A percentile compares a stretch with the other conserved stretches of the same genome.
These are phyloP conservation scores for Gerosis bhagava DNA, from an alignment of 2,888 invertebrate genomes.

Conservation along the genomic window DNA sequence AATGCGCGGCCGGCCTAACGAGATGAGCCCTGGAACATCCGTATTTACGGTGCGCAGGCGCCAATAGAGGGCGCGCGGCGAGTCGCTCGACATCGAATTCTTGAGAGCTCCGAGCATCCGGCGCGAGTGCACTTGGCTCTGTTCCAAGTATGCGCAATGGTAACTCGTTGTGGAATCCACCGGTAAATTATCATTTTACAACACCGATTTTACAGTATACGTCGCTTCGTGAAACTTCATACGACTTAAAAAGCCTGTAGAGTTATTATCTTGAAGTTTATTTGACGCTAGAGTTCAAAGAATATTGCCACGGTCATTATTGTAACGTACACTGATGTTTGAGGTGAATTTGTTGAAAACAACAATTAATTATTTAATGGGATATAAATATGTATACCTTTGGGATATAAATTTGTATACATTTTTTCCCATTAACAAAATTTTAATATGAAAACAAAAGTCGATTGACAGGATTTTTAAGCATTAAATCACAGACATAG, in stretches of 20 bases:
- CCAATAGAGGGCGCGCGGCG: constrained; percentile 25
- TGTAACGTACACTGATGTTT: not conserved
- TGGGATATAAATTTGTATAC: no score
- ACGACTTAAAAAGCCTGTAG: constrained; percentile 39
- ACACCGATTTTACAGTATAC: constrained; percentile 43
- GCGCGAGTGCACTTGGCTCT: constrained; percentile 62
- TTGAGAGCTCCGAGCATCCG: constrained; percentile 54
- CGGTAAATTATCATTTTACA: constrained; percentile 50
- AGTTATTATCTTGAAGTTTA: no score
- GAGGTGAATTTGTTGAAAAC: not conserved
- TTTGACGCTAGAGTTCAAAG: constrained; percentile 41
- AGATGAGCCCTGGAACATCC: constrained; percentile 18
- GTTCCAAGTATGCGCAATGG: constrained; percentile 51
- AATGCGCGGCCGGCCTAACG: no score
- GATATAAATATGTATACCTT: no score
- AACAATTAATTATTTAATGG: no score
- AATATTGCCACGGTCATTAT: constrained; percentile 28
- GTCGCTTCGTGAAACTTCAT: constrained; percentile 42
- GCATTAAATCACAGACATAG: no score
- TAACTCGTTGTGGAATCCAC: constrained; percentile 57
- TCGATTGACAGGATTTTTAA: no score
- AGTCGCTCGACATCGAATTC: constrained; percentile 37
- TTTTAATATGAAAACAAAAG: no score
- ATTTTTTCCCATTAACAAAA: no score
- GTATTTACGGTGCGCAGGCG: constrained; percentile 25